Conservation (phyloP, 2,113 vertebrate genomes). For the Oostethus manadensis region DNA sequence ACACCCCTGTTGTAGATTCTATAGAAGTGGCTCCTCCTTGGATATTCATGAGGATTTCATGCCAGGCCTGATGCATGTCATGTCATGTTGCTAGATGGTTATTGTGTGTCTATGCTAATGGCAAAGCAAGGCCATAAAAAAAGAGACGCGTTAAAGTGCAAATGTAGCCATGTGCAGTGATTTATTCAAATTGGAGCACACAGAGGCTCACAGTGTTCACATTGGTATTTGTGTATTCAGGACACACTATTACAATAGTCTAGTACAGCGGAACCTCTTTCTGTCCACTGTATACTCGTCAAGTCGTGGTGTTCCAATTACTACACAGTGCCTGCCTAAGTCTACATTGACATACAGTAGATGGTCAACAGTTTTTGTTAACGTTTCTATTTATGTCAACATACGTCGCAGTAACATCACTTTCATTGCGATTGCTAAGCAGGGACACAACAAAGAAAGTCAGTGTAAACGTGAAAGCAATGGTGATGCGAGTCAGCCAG, state of each 20-base stretch:
- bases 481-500: too few species aligned
- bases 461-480: too few species aligned
- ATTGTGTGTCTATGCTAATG: constrained; percentile 25
- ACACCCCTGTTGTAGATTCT: neutral
- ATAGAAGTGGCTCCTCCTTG: neutral
- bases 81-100: constrained; percentile 6
- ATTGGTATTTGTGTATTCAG: neutral
- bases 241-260: neutral
- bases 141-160: constrained; percentile 43
- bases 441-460: too few species aligned
- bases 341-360: too few species aligned
- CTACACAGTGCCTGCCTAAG: too few species aligned
- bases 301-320: too few species aligned
- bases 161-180: constrained; percentile 26
- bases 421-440: too few species aligned
- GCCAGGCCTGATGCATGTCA: constrained; percentile 19
- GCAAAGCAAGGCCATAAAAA: constrained; percentile 15
- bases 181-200: constrained; percentile 48
- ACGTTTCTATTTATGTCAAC: too few species aligned
- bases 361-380: too few species aligned
- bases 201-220: neutral
- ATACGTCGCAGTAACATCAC: too few species aligned
- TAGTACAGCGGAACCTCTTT: too few species aligned
- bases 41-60: neutral
- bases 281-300: too few species aligned